Evolutionary conservation across 2,888 invertebrate species (phyloP), one percentile per base, ranked within the genome.

Genomic region (Eristalis pertinax): DNA sequence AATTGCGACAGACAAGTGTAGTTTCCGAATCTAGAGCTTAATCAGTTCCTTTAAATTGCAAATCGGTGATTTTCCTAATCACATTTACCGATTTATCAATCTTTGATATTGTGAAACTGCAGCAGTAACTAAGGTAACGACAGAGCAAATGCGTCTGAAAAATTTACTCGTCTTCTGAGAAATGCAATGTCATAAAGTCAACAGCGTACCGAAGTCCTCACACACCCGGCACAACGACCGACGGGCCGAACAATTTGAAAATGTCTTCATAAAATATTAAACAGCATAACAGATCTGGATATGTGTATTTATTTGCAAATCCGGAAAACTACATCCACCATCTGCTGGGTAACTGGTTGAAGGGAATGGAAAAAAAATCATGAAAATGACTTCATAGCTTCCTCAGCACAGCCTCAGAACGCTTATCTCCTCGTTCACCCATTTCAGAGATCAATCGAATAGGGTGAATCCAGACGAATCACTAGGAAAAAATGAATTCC

Each of bases 341-440:
- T 35, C n/a, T 74, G 56, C 56, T 26, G 3, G 19, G 3, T 43
- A 13, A 4, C 4, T 26, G 13, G 50, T 26, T 58, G 67, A 26
- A 32, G n/a, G 11, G 26, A 35, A 62, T 24, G 7, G 22, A 68
- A 29, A 32, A 63, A 68, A 73, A 62, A 70, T 78, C 58, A 78
- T 70, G 86, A 78, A 75, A 79, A 86, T 78, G 76, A 75, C 83
- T 86, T 83, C 84, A 83, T 86, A 75, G 77, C 68, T 65, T 65
- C 38, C 22, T 10, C 29, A 26, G 11, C 13, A 19, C 70, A 64
- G 11, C 19, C 38, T 15, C n/a, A 22, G 10, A 35, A 74, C 74
- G 70, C 70, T 76, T 56, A 67, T 56, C 84, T 60, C 70, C 58
- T 68, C 63, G 24, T 65, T 35, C 41, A 22, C 41, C 29, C 69